These are phyloP conservation scores for Babyrousa celebensis DNA, from an alignment of 2,797 vertebrate genomes.

Conservation along the genomic window DNA sequence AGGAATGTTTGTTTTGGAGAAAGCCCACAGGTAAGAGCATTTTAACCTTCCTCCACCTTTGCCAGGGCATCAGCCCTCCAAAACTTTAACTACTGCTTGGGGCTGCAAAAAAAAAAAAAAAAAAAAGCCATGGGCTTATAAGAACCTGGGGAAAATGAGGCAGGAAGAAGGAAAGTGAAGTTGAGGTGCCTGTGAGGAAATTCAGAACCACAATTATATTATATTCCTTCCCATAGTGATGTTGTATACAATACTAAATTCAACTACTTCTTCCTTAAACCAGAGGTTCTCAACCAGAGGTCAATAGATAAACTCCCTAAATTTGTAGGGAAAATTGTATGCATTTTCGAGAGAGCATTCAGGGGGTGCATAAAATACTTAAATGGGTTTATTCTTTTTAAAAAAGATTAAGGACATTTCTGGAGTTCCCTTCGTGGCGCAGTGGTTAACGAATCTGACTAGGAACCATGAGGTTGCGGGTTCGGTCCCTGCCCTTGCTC, in stretches of 20 bases:
- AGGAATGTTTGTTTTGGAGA: constrained; percentile 75
- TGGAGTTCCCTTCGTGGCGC: too few species aligned
- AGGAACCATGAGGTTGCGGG: too few species aligned
- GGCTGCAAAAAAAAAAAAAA: not conserved
- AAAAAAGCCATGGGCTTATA: not conserved
- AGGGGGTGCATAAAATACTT: not conserved
- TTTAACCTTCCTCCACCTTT: not conserved
- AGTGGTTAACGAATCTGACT: too few species aligned
- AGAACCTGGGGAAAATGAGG: not conserved
- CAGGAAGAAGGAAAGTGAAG: not conserved
- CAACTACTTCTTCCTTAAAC: not conserved
- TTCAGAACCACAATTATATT: not conserved
- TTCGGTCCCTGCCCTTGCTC: too few species aligned
- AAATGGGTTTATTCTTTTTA: not conserved
- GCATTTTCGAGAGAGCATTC: not conserved
- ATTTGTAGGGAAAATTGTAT: not conserved
- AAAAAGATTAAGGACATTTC: not conserved
- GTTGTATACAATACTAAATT: not conserved
- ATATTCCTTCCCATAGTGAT: not conserved
- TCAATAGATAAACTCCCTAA: not conserved
- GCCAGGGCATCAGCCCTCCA: not conserved
- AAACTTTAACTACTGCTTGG: not conserved
- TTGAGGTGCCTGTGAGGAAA: not conserved
- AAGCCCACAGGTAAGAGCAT: not conserved
- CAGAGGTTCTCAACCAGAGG: not conserved